phyloP scores from a whole-genome alignment of 2,888 invertebrate genomes.

The Tachina grossa region DNA sequence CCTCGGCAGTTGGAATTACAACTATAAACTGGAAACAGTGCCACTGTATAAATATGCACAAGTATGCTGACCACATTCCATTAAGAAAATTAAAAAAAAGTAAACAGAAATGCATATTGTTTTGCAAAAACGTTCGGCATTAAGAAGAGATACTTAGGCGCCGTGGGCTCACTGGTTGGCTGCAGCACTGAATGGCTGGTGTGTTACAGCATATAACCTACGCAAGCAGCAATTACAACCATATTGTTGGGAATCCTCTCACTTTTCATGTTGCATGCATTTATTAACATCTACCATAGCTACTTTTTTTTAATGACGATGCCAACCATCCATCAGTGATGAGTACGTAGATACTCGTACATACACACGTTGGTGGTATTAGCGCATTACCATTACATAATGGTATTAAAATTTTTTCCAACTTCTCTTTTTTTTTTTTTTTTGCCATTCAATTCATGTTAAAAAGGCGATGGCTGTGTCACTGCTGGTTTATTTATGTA shows the following conservation, averaged over 20 bases:
- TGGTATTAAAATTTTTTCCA: slow-evolving; percentile 56
- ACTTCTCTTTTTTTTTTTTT: slow-evolving; percentile 25
- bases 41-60: neutral
- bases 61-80: slow-evolving; percentile 58
- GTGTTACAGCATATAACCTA: slow-evolving; percentile 43
- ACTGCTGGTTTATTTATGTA: slow-evolving; percentile 44
- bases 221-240: slow-evolving; percentile 58
- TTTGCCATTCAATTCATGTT: slow-evolving; percentile 52
- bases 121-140: slow-evolving; percentile 21
- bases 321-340: slow-evolving; percentile 29
- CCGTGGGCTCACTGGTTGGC: slow-evolving; percentile 45
- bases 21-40: slow-evolving; percentile 33
- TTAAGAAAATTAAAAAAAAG: slow-evolving; percentile 15
- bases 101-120: slow-evolving; percentile 3
- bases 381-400: slow-evolving; percentile 62
- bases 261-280: slow-evolving; percentile 75
- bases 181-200: slow-evolving; percentile 7
- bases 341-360: neutral
- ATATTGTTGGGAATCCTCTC: slow-evolving; percentile 80
- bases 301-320: slow-evolving; percentile 62
- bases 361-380: slow-evolving; percentile 25
- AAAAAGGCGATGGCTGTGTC: slow-evolving; percentile 66
- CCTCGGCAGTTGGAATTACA: neutral
- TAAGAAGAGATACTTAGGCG: slow-evolving; percentile 41
- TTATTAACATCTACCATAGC: slow-evolving; percentile 39